These are phyloP conservation scores for Synergus umbraculus DNA, from an alignment of 2,888 invertebrate species.

Conservation along the genomic window DNA sequence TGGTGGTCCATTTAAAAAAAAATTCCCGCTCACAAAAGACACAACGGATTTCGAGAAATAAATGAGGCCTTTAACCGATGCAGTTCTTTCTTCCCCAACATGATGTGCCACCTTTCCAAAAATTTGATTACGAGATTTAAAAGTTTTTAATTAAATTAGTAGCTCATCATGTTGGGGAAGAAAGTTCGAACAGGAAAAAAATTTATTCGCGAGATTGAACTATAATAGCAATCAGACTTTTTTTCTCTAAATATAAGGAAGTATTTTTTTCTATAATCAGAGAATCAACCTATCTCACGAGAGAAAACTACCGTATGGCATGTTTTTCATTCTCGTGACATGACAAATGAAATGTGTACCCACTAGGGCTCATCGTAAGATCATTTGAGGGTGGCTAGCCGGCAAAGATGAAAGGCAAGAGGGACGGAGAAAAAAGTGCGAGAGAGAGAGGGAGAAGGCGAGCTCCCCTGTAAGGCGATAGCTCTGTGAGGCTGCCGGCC, in stretches of 20 bases:
- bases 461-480: slow-evolving; percentile 37
- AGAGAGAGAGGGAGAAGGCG: neutral
- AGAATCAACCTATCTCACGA: slow-evolving; percentile 5
- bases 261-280: slow-evolving; percentile 14
- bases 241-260: no score
- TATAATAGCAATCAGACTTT: neutral
- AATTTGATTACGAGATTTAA: neutral
- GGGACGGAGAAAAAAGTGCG: slow-evolving; percentile 32
- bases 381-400: slow-evolving; percentile 45
- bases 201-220: neutral
- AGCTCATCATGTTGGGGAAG: no score
- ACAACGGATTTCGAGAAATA: neutral
- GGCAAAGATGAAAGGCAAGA: slow-evolving; percentile 55
- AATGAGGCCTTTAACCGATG: neutral
- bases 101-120: neutral
- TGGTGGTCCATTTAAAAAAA: slow-evolving; percentile 21
- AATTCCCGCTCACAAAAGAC: neutral
- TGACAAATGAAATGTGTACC: slow-evolving; percentile 68
- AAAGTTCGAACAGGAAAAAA: no score
- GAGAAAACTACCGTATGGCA: neutral
- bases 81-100: neutral
- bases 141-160: neutral
- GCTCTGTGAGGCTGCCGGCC: slow-evolving; percentile 32
- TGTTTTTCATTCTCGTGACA: slow-evolving; percentile 58
- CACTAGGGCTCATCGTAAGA: slow-evolving; percentile 60